Evolutionary conservation across 2,888 invertebrate genomes (phyloP).

Genomic region (Cataglyphis rosenhaueri): DNA sequence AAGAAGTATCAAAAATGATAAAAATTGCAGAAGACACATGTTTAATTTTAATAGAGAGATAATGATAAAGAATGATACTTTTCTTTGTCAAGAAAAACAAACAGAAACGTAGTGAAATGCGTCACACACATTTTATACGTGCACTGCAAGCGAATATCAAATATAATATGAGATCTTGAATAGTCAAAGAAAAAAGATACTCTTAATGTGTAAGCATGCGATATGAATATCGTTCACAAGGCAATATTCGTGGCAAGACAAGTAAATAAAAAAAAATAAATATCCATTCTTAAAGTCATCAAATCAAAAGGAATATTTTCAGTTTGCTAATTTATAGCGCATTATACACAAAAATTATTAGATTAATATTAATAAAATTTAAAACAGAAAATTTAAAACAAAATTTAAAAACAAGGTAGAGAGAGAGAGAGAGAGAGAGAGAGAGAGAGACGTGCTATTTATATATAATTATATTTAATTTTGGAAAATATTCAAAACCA

Average conservation of each 20-base stretch:
- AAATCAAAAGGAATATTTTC: background rate
- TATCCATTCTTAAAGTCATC: background rate
- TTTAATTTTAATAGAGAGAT: background rate
- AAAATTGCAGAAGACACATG: background rate
- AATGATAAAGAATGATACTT: background rate
- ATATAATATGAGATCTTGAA: slow-evolving; percentile 56
- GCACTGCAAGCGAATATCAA: slow-evolving; percentile 28
- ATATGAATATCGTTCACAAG: slow-evolving; percentile 62
- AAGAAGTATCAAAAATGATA: background rate
- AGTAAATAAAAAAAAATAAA: background rate
- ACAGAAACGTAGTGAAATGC: slow-evolving; percentile 19
- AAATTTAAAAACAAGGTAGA: background rate
- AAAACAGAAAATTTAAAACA: background rate
- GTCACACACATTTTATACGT: slow-evolving; percentile 6
- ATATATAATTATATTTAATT: background rate
- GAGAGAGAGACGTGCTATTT: background rate
- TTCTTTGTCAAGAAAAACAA: slow-evolving; percentile 15
- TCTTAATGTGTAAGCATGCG: slow-evolving; percentile 37
- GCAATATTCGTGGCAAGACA: slow-evolving; percentile 45
- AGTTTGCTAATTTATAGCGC: background rate
- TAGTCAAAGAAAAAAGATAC: slow-evolving; percentile 53
- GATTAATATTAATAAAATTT: background rate
- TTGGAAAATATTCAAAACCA: background rate
- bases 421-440: background rate
- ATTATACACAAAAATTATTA: background rate